A percentile compares a stretch with the other conserved stretches of the same genome.
Evolutionary conservation across 1,140 invertebrate genomes (phyloP).

Genomic region (Araneus ventricosus): DNA sequence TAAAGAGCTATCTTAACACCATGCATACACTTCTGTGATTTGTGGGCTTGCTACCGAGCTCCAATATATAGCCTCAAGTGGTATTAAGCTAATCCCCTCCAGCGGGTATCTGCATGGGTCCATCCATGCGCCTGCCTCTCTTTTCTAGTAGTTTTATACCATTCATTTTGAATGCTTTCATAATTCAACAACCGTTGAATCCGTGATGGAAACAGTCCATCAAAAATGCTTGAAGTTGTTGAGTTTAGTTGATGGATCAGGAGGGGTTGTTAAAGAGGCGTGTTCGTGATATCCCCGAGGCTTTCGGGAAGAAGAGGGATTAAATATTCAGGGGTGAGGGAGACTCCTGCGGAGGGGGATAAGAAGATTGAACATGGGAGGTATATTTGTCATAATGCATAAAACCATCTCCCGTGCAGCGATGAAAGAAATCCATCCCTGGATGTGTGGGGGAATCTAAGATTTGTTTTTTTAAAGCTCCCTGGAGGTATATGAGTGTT

Average conservation of each 20-base stretch:
- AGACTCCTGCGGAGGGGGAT: constrained; percentile 13
- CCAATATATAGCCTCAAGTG: constrained; percentile 44
- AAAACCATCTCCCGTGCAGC: constrained; percentile 13
- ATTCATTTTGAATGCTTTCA: constrained; percentile 62
- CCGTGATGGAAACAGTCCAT: constrained; percentile 57
- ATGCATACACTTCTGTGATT: constrained; percentile 46
- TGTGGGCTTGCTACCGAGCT: constrained; percentile 25
- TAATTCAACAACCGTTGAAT: constrained; percentile 69
- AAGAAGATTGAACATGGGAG: constrained; percentile 54
- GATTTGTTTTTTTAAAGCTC: neutral
- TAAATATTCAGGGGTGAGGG: constrained; percentile 64
- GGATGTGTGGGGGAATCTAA: neutral
- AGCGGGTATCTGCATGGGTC: constrained; percentile 46
- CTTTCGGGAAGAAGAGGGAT: constrained; percentile 40
- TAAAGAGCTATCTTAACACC: constrained; percentile 40
- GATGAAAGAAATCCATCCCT: constrained; percentile 51
- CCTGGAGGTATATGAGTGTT: neutral
- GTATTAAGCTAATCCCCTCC: constrained; percentile 62
- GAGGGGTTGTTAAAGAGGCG: constrained; percentile 30
- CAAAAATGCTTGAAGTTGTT: constrained; percentile 53
- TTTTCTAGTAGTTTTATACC: neutral
- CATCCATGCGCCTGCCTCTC: neutral
- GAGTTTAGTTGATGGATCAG: constrained; percentile 42
- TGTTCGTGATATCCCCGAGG: neutral
- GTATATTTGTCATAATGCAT: constrained; percentile 61